phyloP scores from a whole-genome alignment of 1,140 invertebrate genomes.

The Propsilocerus akamusi region DNA sequence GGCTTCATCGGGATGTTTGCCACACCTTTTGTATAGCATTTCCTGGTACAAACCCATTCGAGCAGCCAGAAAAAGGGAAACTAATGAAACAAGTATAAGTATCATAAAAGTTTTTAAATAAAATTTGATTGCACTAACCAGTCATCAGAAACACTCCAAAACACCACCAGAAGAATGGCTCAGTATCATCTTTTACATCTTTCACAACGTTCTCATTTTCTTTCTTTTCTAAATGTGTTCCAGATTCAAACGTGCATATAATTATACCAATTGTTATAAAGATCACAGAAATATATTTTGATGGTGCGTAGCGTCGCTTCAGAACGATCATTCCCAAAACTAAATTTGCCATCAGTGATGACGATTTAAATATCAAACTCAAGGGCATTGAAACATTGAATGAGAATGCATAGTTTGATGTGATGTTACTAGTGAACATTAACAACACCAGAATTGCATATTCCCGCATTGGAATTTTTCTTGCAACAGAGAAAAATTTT shows the following conservation, averaged over 20 bases:
- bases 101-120: no score
- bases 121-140: no score
- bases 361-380: slow-evolving; percentile 96
- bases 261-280: slow-evolving; percentile 86
- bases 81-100: slow-evolving; percentile 57
- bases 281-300: slow-evolving; percentile 81
- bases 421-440: slow-evolving; percentile 84
- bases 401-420: slow-evolving; percentile 91
- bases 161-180: slow-evolving; percentile 60
- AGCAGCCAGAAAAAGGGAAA: slow-evolving; percentile 83
- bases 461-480: slow-evolving; percentile 52
- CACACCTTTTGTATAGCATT: slow-evolving; percentile 62
- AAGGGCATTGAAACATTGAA: slow-evolving; percentile 96
- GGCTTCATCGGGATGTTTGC: slow-evolving; percentile 89
- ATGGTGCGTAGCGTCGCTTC: slow-evolving; percentile 62
- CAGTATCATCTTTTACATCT: not conserved
- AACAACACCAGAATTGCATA: slow-evolving; percentile 73
- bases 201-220: slow-evolving; percentile 9
- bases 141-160: slow-evolving; percentile 32
- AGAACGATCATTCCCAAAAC: slow-evolving; percentile 86
- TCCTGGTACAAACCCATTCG: slow-evolving; percentile 96
- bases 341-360: slow-evolving; percentile 92
- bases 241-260: slow-evolving; percentile 80
- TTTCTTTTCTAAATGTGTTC: slow-evolving; percentile 34
- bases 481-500: slow-evolving; percentile 60